These are phyloP conservation scores for Agonopterix heracliana DNA, from an alignment of 2,888 invertebrate species.

Conservation along the genomic window DNA sequence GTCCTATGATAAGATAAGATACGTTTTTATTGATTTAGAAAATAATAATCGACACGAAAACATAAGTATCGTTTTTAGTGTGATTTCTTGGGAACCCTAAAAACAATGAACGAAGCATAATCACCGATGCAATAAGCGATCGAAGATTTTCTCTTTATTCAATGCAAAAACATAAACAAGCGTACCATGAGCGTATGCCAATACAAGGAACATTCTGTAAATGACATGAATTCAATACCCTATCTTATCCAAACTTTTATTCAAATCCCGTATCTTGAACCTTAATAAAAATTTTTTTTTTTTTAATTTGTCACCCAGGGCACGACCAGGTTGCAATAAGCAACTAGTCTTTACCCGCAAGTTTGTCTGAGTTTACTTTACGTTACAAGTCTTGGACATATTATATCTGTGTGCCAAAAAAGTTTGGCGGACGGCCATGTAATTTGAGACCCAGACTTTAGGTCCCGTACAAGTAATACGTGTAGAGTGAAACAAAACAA, in stretches of 20 bases:
- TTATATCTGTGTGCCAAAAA: too few relatives aligned
- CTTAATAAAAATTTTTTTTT: too few relatives aligned
- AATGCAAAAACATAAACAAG: constrained; percentile 24
- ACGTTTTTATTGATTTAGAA: not conserved
- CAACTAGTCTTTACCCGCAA: too few relatives aligned
- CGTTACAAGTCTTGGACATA: too few relatives aligned
- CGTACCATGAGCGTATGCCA: constrained; percentile 23
- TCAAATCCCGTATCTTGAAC: too few relatives aligned
- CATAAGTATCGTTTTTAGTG: not conserved
- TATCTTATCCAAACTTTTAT: not conserved
- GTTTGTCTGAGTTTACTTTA: too few relatives aligned
- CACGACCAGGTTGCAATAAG: too few relatives aligned
- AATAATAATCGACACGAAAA: not conserved
- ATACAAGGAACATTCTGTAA: constrained; percentile 33
- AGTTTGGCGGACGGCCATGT: too few relatives aligned
- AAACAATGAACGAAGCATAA: constrained; percentile 5
- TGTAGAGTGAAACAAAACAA: too few relatives aligned
- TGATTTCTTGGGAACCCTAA: not conserved
- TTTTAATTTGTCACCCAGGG: too few relatives aligned
- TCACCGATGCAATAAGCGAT: constrained; percentile 14
- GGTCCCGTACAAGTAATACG: too few relatives aligned
- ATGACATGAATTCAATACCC: not conserved
- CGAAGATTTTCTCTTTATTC: constrained; percentile 41
- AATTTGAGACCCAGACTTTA: too few relatives aligned
- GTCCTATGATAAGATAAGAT: not conserved